A percentile compares a stretch with the other conserved stretches of the same genome.
These are phyloP conservation scores for Lymantria dispar DNA, from an alignment of 2,888 invertebrate genomes.

Conservation along the genomic window DNA sequence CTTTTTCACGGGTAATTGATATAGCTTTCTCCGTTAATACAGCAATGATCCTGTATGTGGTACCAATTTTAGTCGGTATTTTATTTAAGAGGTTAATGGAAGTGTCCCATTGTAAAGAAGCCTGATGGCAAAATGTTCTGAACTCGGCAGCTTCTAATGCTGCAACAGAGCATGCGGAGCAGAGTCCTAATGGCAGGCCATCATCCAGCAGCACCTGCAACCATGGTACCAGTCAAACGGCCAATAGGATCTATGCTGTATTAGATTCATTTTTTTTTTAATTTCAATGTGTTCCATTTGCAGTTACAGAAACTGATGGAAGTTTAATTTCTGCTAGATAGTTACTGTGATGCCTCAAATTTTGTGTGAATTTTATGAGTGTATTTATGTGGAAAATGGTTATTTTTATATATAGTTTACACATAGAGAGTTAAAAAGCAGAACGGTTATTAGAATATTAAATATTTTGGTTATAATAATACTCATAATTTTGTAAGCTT, in stretches of 20 bases:
- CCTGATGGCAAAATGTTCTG: conserved; percentile 48
- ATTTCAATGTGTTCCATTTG: no score
- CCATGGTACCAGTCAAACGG: conserved; percentile 63
- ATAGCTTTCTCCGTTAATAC: conserved; percentile 44
- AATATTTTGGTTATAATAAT: no score
- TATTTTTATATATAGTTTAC: no score
- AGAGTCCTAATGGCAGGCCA: conserved; percentile 61
- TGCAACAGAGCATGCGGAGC: conserved; percentile 52
- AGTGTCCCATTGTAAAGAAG: conserved; percentile 49
- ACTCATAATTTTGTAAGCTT: no score
- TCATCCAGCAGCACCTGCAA: conserved; percentile 66
- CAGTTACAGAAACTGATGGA: no score
- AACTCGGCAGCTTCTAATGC: conserved; percentile 58
- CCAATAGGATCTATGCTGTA: conserved; percentile 31
- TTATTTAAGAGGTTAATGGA: conserved; percentile 44
- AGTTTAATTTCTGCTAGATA: no score
- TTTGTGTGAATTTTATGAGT: no score
- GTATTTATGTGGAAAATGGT: no score
- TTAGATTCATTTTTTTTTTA: neutral
- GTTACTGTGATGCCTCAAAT: no score
- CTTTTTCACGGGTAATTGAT: conserved; percentile 33
- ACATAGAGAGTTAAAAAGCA: no score
- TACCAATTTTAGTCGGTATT: conserved; percentile 31
- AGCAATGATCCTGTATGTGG: conserved; percentile 35
- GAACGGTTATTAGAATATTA: no score